A percentile compares a stretch with the other conserved stretches of the same genome.
These are phyloP conservation scores for Huso huso DNA, from an alignment of 2,797 vertebrate genomes.

Conservation along the genomic window DNA sequence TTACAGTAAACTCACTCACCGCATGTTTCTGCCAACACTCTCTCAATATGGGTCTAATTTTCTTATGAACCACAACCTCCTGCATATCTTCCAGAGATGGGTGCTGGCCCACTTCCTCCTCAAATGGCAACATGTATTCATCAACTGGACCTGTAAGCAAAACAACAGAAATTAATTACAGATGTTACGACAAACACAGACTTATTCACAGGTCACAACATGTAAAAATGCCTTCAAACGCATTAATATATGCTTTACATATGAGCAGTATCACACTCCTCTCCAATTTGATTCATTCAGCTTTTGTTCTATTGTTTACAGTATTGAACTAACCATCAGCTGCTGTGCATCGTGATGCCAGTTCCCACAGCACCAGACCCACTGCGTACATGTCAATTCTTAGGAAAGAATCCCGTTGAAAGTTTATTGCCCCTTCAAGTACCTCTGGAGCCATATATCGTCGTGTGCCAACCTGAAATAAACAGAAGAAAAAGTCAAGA, in stretches of 20 bases:
- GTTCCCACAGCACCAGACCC: slow-evolving; percentile 89
- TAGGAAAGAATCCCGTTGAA: slow-evolving; percentile 92
- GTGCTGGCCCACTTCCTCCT: slow-evolving; percentile 94
- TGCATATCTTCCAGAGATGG: slow-evolving; percentile 98
- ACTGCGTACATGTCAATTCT: slow-evolving; percentile 96
- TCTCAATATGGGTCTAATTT: slow-evolving; percentile 83
- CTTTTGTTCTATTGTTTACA: no score
- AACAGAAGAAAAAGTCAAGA: slow-evolving; percentile 2
- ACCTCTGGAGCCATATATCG: slow-evolving; percentile 96
- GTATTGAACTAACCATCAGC: slow-evolving; percentile 71
- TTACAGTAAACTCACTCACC: slow-evolving; percentile 53
- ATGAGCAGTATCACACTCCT: slow-evolving; percentile 4
- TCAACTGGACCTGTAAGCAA: slow-evolving; percentile 79
- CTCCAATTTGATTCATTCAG: no score
- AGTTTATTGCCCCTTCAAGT: slow-evolving; percentile 94
- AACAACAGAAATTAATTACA: not conserved
- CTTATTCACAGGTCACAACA: not conserved
- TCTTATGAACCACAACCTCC: slow-evolving; percentile 96
- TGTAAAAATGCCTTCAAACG: not conserved
- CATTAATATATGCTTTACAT: slow-evolving; percentile 4
- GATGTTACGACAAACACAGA: not conserved
- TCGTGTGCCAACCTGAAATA: slow-evolving; percentile 80
- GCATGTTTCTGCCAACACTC: slow-evolving; percentile 96
- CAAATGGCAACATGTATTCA: slow-evolving; percentile 93
- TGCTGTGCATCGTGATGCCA: slow-evolving; percentile 85